A percentile compares a stretch with the other conserved stretches of the same genome.
These are phyloP conservation scores for Zelleria hepariella DNA, from an alignment of 2,888 invertebrate genomes.

Conservation along the genomic window DNA sequence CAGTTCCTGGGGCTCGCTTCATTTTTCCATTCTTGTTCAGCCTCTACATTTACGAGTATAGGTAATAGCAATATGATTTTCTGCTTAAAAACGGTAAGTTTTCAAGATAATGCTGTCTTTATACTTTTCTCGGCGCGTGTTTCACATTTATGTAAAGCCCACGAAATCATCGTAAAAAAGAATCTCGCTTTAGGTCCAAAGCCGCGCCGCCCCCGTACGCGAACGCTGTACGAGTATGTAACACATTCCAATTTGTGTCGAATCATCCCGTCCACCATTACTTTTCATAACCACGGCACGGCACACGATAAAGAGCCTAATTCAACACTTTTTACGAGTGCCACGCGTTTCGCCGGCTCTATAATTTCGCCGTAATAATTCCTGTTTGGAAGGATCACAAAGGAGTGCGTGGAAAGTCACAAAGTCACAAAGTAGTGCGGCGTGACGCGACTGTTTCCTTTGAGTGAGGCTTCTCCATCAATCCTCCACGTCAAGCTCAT, in stretches of 20 bases:
- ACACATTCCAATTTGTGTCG: background rate
- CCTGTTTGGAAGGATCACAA: conserved; percentile 9
- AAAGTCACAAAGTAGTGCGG: conserved; percentile 21
- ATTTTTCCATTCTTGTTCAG: no score
- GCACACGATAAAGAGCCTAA: conserved; percentile 18
- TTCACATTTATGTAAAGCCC: background rate
- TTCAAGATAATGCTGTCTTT: background rate
- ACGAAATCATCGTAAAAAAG: background rate
- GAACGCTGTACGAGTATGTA: background rate
- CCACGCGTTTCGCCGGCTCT: background rate
- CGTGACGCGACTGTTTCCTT: conserved; percentile 36
- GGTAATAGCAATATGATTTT: no score
- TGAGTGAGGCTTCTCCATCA: conserved; percentile 23
- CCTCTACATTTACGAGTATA: no score
- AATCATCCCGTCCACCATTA: background rate
- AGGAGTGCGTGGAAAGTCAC: no score
- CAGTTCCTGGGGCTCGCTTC: no score
- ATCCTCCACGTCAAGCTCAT: conserved; percentile 36
- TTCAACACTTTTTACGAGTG: background rate
- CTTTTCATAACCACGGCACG: conserved; percentile 15
- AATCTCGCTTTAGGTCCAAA: background rate
- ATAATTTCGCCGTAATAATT: background rate
- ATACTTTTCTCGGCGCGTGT: background rate
- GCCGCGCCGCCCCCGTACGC: no score
- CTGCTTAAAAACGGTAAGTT: background rate